These are phyloP conservation scores for Drosophila melanica DNA, from an alignment of 1,140 invertebrate genomes.

Conservation along the genomic window DNA sequence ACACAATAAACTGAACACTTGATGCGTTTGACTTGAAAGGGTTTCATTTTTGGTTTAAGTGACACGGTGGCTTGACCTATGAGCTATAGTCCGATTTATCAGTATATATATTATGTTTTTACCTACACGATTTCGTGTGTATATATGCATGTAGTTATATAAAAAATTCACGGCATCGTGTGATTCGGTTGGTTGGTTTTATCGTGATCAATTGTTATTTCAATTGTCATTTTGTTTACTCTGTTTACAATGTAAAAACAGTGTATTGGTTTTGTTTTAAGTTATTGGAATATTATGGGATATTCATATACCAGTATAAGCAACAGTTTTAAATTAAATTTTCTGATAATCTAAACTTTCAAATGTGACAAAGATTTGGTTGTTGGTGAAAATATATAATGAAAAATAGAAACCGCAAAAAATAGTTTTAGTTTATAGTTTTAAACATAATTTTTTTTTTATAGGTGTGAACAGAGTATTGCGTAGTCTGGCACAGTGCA, in stretches of 20 bases:
- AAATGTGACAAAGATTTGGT: not conserved
- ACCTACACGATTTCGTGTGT: not conserved
- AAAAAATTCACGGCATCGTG: slow-evolving; percentile 50
- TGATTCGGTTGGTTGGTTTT: slow-evolving; percentile 55
- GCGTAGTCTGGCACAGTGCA: not conserved
- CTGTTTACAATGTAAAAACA: not conserved
- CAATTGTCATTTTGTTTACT: slow-evolving; percentile 13
- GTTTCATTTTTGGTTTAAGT: not conserved
- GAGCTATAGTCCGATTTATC: not conserved
- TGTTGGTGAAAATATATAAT: too few relatives aligned
- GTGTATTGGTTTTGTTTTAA: not conserved
- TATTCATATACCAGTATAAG: too few relatives aligned
- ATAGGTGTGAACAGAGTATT: not conserved
- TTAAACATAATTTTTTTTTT: not conserved
- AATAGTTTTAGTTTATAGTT: too few relatives aligned
- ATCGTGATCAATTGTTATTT: slow-evolving; percentile 47
- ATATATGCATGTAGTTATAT: not conserved
- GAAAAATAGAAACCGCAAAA: too few relatives aligned
- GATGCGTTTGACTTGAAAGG: too few relatives aligned
- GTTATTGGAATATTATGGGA: too few relatives aligned
- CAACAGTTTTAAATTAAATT: too few relatives aligned
- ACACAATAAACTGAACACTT: too few relatives aligned
- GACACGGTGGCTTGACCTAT: not conserved
- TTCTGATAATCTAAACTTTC: too few relatives aligned
- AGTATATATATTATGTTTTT: not conserved